These are phyloP conservation scores for Sparidentex hasta DNA, from an alignment of 2,797 vertebrate genomes.

Conservation along the genomic window DNA sequence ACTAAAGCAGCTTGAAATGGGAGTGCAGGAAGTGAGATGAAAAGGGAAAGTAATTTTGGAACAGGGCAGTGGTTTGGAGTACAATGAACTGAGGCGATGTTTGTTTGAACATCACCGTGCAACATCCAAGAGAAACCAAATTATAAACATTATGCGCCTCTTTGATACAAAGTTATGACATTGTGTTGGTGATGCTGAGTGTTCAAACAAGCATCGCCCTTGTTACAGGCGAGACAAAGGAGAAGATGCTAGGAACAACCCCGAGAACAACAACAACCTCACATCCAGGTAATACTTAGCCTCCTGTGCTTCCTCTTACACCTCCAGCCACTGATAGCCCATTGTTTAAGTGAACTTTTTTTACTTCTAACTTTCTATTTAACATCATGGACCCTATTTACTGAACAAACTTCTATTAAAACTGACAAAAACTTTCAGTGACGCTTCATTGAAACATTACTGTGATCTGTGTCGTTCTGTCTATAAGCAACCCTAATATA, in stretches of 20 bases:
- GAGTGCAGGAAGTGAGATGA: constrained; percentile 60
- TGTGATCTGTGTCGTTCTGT: neutral
- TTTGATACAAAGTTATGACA: constrained; percentile 4
- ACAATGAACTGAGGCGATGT: constrained; percentile 53
- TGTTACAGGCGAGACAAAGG: constrained; percentile 36
- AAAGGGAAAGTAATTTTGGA: constrained; percentile 56
- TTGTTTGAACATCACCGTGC: constrained; percentile 71
- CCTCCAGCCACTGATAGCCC: neutral
- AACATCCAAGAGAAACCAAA: constrained; percentile 23
- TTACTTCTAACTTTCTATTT: neutral
- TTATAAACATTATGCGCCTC: neutral
- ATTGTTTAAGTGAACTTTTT: neutral
- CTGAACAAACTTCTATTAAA: neutral
- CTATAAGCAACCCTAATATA: neutral
- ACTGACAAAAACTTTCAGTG: neutral
- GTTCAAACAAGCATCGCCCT: constrained; percentile 74
- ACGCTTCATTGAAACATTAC: neutral
- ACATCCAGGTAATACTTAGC: constrained; percentile 47
- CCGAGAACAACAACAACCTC: constrained; percentile 43
- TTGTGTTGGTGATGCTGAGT: constrained; percentile 20
- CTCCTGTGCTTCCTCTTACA: constrained; percentile 28
- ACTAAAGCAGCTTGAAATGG: constrained; percentile 68
- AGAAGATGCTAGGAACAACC: constrained; percentile 47
- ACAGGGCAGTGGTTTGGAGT: constrained; percentile 41
- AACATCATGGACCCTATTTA: neutral